Evolutionary conservation across 2,797 vertebrate genomes (phyloP).

Genomic region (Alfaro cultratus): DNA sequence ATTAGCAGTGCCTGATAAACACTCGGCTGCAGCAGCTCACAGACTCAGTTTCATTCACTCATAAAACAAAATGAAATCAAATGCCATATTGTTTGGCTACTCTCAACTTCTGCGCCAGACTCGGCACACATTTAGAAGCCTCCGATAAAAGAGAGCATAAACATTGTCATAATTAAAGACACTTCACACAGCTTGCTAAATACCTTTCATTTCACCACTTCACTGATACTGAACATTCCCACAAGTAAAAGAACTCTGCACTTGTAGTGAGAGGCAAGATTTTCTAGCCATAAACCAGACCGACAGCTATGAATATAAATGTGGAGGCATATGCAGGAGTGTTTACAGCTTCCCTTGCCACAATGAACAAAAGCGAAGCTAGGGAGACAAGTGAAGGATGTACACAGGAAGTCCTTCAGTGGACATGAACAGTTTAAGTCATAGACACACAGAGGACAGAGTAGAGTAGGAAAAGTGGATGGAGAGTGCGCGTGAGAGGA

Average conservation of each 20-base stretch:
- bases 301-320: slow-evolving; percentile 68
- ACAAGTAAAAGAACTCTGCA: slow-evolving; percentile 28
- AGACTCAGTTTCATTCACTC: slow-evolving; percentile 1
- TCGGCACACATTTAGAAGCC: slow-evolving; percentile 7
- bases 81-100: slow-evolving; percentile 17
- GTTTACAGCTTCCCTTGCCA: slow-evolving; percentile 58
- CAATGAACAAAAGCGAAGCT: slow-evolving; percentile 37
- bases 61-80: neutral
- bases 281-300: slow-evolving; percentile 58
- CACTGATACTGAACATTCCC: slow-evolving; percentile 16
- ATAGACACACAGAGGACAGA: slow-evolving; percentile 8
- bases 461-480: neutral
- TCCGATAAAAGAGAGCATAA: slow-evolving; percentile 5
- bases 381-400: slow-evolving; percentile 51
- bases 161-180: neutral
- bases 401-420: slow-evolving; percentile 9
- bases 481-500: neutral
- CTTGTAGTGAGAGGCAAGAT: slow-evolving; percentile 47
- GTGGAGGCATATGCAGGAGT: slow-evolving; percentile 59
- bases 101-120: neutral
- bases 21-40: neutral
- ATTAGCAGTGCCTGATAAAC: neutral
- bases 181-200: slow-evolving; percentile 10
- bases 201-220: slow-evolving; percentile 6
- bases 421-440: slow-evolving; percentile 22